Evolutionary conservation across 2,113 vertebrate genomes (phyloP).

Genomic region (Anseranas semipalmata): DNA sequence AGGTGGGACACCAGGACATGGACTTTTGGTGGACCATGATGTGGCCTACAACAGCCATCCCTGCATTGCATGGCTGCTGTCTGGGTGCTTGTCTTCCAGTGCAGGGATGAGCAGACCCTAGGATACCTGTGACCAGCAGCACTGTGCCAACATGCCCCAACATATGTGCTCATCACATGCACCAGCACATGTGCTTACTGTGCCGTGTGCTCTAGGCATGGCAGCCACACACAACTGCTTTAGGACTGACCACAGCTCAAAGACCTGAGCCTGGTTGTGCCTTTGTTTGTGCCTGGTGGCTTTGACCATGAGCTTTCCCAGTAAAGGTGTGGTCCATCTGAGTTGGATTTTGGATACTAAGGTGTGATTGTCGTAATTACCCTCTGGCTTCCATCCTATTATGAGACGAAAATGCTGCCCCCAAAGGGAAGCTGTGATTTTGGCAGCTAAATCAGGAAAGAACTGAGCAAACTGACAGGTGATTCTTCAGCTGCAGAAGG

Average conservation of each 20-base stretch:
- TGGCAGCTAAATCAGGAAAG: background rate
- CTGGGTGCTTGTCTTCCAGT: background rate
- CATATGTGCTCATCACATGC: background rate
- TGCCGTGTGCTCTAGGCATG: background rate
- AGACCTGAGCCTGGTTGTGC: too few species aligned
- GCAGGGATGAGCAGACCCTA: background rate
- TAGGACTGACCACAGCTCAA: background rate
- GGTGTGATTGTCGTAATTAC: background rate
- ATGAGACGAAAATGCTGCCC: background rate
- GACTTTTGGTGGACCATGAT: background rate
- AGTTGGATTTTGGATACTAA: background rate
- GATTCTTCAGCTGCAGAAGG: background rate
- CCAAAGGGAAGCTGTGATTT: background rate
- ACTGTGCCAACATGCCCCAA: background rate
- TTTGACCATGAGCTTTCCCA: background rate
- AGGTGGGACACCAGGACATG: background rate
- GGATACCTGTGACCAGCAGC: background rate
- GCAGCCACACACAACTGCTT: background rate
- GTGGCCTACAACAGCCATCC: background rate
- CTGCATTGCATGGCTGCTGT: background rate
- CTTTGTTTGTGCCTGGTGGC: too few species aligned
- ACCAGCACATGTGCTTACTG: rapidly evolving
- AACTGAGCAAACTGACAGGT: background rate
- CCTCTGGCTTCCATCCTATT: background rate
- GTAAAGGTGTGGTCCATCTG: rapidly evolving